These are phyloP conservation scores for Watsonalla binaria DNA, from an alignment of 2,888 invertebrate genomes.

Conservation along the genomic window DNA sequence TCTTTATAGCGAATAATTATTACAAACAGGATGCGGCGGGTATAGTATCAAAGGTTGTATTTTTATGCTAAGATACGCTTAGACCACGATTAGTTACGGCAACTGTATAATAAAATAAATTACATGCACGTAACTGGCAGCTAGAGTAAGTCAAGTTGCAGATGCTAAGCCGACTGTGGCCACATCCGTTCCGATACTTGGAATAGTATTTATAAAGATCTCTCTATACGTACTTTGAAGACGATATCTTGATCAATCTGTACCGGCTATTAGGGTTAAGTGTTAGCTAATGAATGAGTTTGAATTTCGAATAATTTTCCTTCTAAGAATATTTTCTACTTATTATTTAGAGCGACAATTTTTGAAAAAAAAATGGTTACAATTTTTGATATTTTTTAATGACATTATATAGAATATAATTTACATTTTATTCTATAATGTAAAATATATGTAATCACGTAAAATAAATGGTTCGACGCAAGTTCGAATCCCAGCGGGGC, in stretches of 20 bases:
- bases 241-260: slow-evolving; percentile 54
- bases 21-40: slow-evolving; percentile 19
- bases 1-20: not conserved
- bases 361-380: no score
- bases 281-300: no score
- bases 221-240: slow-evolving; percentile 56
- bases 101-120: slow-evolving; percentile 46
- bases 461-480: no score
- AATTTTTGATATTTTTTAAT: no score
- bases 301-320: no score
- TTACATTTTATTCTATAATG: no score
- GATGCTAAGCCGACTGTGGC: slow-evolving; percentile 70
- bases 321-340: no score
- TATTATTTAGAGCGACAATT: no score
- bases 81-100: not conserved
- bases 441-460: no score
- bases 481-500: no score
- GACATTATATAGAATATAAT: no score
- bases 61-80: not conserved
- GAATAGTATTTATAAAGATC: slow-evolving; percentile 72
- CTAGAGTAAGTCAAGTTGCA: slow-evolving; percentile 76
- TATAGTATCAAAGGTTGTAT: not conserved
- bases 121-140: slow-evolving; percentile 67
- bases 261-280: not conserved
- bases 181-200: slow-evolving; percentile 70